Conservation (phyloP, 64 coral and sea anemone species). For the Dendronephthya gigantea region DNA sequence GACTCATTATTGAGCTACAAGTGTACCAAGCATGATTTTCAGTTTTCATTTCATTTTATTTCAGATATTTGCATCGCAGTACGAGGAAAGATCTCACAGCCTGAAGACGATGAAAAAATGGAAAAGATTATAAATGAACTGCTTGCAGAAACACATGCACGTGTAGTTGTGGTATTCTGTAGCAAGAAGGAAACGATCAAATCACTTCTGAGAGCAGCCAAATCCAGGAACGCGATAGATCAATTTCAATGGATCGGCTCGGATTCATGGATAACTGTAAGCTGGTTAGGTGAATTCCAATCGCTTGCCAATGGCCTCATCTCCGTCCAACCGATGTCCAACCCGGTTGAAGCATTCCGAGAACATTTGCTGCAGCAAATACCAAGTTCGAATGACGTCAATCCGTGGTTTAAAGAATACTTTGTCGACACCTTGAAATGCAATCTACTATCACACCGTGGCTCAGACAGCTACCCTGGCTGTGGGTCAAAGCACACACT, state of each 20-base stretch:
- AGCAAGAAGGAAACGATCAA: conserved; percentile 1
- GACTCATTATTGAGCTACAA: neutral
- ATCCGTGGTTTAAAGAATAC: neutral
- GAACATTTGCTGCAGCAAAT: neutral
- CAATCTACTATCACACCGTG: neutral
- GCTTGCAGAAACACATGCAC: neutral
- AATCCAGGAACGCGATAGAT: neutral
- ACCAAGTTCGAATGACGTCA: neutral
- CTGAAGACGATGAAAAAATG: neutral
- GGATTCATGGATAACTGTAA: neutral
- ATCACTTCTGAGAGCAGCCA: neutral
- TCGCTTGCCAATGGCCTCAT: neutral
- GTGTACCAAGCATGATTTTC: neutral
- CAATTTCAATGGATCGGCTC: conserved; percentile 10
- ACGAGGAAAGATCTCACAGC: neutral
- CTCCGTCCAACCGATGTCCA: neutral
- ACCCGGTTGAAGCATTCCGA: neutral
- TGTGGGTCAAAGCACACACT: neutral
- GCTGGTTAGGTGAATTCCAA: neutral
- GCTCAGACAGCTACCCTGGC: neutral
- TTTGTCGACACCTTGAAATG: neutral
- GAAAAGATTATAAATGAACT: neutral
- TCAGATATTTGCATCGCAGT: neutral
- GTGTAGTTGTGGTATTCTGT: neutral
- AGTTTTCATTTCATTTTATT: neutral